A percentile compares a stretch with the other conserved stretches of the same genome.
Evolutionary conservation across 2,888 invertebrate species (phyloP).

Genomic region (Cylindroiulus punctatus): DNA sequence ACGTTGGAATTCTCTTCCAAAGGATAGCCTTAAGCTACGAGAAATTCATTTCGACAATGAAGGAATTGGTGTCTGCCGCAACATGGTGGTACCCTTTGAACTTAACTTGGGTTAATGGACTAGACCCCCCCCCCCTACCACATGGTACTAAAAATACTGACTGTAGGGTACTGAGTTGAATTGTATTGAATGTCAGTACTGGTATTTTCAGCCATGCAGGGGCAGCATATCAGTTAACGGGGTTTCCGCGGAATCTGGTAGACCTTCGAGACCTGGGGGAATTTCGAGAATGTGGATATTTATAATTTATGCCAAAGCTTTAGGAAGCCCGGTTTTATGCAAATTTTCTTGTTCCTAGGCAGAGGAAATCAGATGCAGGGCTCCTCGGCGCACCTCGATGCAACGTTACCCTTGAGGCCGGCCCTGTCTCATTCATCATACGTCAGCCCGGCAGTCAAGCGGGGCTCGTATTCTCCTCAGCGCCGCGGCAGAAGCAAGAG

Average conservation of each 20-base stretch:
- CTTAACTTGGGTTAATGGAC: too few species aligned
- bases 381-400: neutral
- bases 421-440: neutral
- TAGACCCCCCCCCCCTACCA: too few species aligned
- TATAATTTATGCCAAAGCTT: too few species aligned
- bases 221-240: neutral
- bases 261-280: too few species aligned
- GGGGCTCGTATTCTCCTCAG: neutral
- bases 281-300: too few species aligned
- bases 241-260: neutral
- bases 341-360: neutral
- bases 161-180: neutral
- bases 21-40: too few species aligned
- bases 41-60: too few species aligned
- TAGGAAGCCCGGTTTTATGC: too few species aligned
- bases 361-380: neutral
- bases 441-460: neutral
- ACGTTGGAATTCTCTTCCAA: neutral
- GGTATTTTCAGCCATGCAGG: neutral
- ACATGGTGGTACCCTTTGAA: too few species aligned
- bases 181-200: neutral
- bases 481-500: slow-evolving; percentile 11
- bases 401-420: neutral
- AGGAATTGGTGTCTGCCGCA: too few species aligned
- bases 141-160: too few species aligned